Percentiles rank a stretch among this genome's conserved stretches.
phyloP scores from a whole-genome alignment of 2,888 invertebrate genomes.

The Cerastis leucographa region DNA sequence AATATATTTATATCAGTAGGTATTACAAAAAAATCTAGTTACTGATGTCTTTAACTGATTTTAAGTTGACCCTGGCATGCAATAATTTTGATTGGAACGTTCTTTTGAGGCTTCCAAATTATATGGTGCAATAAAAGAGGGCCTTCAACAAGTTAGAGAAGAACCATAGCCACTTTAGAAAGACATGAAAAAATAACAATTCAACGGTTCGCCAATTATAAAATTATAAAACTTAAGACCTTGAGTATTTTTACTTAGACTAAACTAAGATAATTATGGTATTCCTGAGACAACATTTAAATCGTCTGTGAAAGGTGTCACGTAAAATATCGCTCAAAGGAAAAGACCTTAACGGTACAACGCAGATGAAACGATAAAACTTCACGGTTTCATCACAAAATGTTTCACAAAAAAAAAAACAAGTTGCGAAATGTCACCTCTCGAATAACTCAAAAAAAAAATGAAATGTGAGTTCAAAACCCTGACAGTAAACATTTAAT shows the following conservation, averaged over 20 bases:
- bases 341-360: conserved; percentile 4
- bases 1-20: too few relatives aligned
- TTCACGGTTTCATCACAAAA: conserved; percentile 11
- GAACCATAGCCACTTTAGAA: background rate
- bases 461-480: conserved; percentile 59
- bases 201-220: background rate
- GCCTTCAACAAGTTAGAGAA: background rate
- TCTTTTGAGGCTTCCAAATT: background rate
- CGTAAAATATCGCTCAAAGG: conserved; percentile 8
- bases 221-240: too few relatives aligned
- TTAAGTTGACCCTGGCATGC: too few relatives aligned
- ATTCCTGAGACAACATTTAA: background rate
- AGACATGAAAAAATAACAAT: background rate
- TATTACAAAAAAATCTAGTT: too few relatives aligned
- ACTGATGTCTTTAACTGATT: too few relatives aligned
- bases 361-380: conserved; percentile 32
- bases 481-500: conserved; percentile 61
- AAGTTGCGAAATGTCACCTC: conserved; percentile 49
- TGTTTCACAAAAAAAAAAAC: conserved; percentile 15
- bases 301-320: background rate
- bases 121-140: background rate
- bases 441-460: conserved; percentile 42
- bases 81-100: too few relatives aligned
- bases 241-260: background rate
- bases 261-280: background rate